Conservation (phyloP, 2,888 invertebrate species). For the Protonemura montana region DNA sequence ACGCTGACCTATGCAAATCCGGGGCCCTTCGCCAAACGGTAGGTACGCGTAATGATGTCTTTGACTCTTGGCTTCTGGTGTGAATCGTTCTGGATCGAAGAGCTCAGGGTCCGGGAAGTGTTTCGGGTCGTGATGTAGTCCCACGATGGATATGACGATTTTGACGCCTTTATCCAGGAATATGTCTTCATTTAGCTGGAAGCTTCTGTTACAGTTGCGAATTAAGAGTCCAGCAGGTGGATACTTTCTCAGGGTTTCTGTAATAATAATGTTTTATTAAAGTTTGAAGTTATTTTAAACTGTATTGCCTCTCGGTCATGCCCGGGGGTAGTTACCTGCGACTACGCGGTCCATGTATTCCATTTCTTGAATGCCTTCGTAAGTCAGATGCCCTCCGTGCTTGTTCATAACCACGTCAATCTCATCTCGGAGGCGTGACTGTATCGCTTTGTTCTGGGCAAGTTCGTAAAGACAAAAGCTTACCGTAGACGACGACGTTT, state of each 20-base stretch:
- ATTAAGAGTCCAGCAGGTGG: conserved; percentile 22
- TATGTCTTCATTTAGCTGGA: conserved; percentile 56
- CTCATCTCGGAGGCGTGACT: conserved; percentile 62
- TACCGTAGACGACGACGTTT: conserved; percentile 69
- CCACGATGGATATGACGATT: conserved; percentile 50
- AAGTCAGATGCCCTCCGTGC: conserved; percentile 60
- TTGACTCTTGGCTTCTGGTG: conserved; percentile 50
- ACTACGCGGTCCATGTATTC: conserved; percentile 65
- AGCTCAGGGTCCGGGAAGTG: conserved; percentile 53
- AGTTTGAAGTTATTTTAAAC: too few relatives aligned
- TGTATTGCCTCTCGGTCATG: too few relatives aligned
- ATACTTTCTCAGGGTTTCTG: conserved; percentile 39
- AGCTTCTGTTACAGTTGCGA: conserved; percentile 55
- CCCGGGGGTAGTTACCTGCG: conserved; percentile 58
- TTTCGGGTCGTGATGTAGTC: conserved; percentile 52
- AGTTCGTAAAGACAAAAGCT: conserved; percentile 65
- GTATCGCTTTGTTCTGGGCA: conserved; percentile 63
- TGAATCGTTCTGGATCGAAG: conserved; percentile 54
- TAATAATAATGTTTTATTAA: conserved; percentile 48
- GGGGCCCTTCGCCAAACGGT: conserved; percentile 46
- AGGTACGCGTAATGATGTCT: conserved; percentile 48
- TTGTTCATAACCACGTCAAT: conserved; percentile 59
- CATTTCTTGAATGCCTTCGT: conserved; percentile 66
- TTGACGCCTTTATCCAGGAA: conserved; percentile 53
- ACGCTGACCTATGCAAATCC: conserved; percentile 41